Base-by-base conservation (phyloP, 2,797 vertebrate species). In the Synaphobranchus kaupii region DNA sequence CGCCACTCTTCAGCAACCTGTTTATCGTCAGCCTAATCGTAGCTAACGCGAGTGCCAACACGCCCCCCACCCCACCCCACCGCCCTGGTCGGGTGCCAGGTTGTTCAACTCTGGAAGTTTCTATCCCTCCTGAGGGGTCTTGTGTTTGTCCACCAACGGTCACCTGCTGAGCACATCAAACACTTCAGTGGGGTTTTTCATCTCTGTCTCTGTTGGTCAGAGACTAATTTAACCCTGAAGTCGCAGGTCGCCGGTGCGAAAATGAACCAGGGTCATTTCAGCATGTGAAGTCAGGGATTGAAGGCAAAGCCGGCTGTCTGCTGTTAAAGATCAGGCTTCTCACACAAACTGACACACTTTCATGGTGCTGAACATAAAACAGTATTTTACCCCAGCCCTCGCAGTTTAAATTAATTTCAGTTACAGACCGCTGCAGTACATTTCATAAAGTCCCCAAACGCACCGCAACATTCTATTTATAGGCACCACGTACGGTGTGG, bases 51-150 rank as follows among this genome's bases (percentile, higher is more conserved):
- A 76, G 73, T 76, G 73, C 34, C 73, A 76, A 44, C 7, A 13
- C 73, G 44, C 25, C 2, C 60, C 60, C 60, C 60, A 1, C 60
- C 60, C 25, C 60, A 3, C 13, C 22, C 22, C 60, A 4, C 15
- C 20, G 4, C 4, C 60, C 60, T 71, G 66, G 66, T 71, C n/a
- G 9, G 25, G 7, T 9, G 66, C 73, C 73, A 76, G 34, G 73
- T 39, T 22, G 34, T 76, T 76, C 17, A 66, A 76, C 73, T 76
- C 73, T 76, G 73, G 73, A 76, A 76, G 31, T 76, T 76, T 76
- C 73, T 34, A 15, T 44, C 34, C 34, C 17, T 76, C 39, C 73
- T 34, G 4, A 44, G 73, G 73, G 73, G 73, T 76, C 68, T 76
- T 20, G 31, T 15, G 34, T 44, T 34, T 44, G 34, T 44, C 73